Conservation (phyloP, 2,113 vertebrate genomes). For the Vireo altiloquus region DNA sequence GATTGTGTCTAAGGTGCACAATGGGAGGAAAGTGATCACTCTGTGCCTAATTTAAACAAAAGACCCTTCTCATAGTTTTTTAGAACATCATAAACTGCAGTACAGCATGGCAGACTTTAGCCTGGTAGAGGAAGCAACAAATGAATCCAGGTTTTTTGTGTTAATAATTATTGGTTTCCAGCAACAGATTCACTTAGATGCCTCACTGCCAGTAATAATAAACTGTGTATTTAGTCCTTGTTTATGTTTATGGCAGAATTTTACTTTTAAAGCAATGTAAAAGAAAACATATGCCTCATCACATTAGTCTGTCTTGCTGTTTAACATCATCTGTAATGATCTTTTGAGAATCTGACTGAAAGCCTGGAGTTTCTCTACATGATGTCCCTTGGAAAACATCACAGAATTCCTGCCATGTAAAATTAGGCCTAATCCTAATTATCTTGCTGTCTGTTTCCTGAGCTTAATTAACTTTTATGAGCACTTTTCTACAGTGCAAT, state of each 20-base stretch:
- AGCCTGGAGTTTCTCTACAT: constrained; percentile 55
- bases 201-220: background rate
- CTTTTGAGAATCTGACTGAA: constrained; percentile 52
- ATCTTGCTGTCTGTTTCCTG: constrained; percentile 71
- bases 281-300: constrained; percentile 33
- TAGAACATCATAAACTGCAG: background rate
- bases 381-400: constrained; percentile 57
- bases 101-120: background rate
- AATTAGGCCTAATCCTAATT: constrained; percentile 75
- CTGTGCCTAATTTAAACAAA: background rate
- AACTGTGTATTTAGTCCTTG: background rate
- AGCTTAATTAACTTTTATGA: constrained; percentile 78
- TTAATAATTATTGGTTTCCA: background rate
- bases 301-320: constrained; percentile 31
- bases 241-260: constrained; percentile 41
- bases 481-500: constrained; percentile 48
- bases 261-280: constrained; percentile 39
- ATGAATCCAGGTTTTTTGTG: background rate
- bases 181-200: background rate
- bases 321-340: constrained; percentile 57
- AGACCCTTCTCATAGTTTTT: background rate
- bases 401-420: constrained; percentile 64
- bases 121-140: background rate
- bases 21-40: background rate
- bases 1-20: background rate